Conservation (phyloP, 2,113 vertebrate species). For the Apteryx mantelli region DNA sequence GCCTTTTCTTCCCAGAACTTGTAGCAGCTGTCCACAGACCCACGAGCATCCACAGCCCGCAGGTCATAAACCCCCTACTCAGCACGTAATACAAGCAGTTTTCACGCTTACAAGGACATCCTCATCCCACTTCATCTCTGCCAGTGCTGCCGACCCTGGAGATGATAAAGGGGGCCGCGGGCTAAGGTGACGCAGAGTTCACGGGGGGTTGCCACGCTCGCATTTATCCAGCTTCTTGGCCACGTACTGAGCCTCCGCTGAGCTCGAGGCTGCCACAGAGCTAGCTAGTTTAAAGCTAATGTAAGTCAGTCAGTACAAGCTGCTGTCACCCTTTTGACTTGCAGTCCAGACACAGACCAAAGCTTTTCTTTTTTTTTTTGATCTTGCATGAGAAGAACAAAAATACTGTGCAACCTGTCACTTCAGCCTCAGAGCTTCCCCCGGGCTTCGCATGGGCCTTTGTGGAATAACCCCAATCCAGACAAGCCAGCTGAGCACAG, state of each 20-base stretch:
- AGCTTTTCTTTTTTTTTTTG: not conserved
- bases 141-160: not conserved
- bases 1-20: not conserved
- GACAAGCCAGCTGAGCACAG: fast-evolving
- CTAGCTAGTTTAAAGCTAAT: not conserved
- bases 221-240: not conserved
- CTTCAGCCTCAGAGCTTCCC: fast-evolving
- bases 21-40: not conserved
- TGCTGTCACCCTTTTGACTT: not conserved
- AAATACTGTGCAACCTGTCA: not conserved
- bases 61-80: not conserved
- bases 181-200: too few relatives aligned
- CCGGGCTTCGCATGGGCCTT: not conserved
- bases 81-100: fast-evolving
- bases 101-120: too few relatives aligned
- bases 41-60: not conserved
- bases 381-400: not conserved
- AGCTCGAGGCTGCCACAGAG: fast-evolving
- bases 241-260: fast-evolving
- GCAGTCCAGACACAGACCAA: not conserved
- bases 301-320: fast-evolving
- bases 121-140: not conserved
- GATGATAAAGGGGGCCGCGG: not conserved
- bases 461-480: fast-evolving
- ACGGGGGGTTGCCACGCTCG: not conserved